Conservation (phyloP, 2,113 vertebrate species). For the Peucedramus taeniatus region DNA sequence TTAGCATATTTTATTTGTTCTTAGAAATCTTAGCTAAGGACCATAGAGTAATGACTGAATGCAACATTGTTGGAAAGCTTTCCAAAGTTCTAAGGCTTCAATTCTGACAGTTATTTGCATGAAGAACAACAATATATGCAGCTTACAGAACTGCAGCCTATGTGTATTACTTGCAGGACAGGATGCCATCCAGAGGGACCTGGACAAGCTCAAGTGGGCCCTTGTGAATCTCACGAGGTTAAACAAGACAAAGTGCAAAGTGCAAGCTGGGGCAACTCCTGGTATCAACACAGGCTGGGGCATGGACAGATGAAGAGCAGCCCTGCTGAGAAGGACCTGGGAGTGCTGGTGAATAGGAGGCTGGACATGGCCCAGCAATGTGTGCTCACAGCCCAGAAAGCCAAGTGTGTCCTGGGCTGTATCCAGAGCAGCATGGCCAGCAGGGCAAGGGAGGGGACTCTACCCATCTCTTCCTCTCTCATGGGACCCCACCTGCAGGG, state of each 20-base stretch:
- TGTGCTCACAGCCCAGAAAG: not conserved
- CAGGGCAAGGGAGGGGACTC: not conserved
- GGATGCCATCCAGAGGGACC: not conserved
- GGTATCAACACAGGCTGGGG: not conserved
- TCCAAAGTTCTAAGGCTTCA: not conserved
- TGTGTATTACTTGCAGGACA: not conserved
- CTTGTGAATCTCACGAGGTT: not conserved
- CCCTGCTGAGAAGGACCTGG: not conserved
- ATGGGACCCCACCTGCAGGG: not conserved
- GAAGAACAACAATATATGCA: not conserved
- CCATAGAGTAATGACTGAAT: not conserved
- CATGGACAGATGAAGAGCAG: not conserved
- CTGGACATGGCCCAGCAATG: not conserved
- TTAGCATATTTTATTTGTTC: not conserved
- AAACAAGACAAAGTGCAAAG: not conserved
- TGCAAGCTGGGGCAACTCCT: not conserved
- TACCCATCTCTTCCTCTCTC: not conserved
- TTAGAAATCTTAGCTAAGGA: not conserved
- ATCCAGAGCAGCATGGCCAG: not conserved
- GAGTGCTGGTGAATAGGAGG: not conserved
- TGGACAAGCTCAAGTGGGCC: not conserved
- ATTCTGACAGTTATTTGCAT: not conserved
- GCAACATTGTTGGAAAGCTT: fast-evolving
- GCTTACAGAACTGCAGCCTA: not conserved
- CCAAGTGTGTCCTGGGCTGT: not conserved